Base-by-base conservation (phyloP, 2,113 vertebrate species). In the Dasyurus viverrinus region DNA sequence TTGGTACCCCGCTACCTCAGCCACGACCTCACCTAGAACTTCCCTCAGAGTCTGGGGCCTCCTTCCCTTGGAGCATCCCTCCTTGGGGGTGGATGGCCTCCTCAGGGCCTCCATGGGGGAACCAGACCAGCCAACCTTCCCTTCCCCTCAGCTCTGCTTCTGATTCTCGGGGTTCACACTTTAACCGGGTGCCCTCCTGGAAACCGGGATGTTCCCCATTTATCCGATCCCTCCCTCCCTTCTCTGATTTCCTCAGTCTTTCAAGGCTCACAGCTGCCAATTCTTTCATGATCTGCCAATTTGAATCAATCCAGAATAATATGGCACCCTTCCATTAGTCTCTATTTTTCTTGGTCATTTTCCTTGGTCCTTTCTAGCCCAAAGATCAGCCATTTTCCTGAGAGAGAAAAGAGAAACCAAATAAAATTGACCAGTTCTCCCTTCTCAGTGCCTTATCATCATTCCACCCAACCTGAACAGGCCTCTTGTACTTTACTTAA, bases 61-160 rank as follows among this genome's bases (percentile, higher is more conserved):
- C 16, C 14, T 76, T 16, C n/a, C 68, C 16, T 36, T 84, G n/a
- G 36, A 84, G 22, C 19, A 84, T 84, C 1, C n/a, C 16, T n/a
- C 50, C 8, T 52, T 9, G 5, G 19, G n/a, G 3, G 54, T 25
- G 30, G 57, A 47, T 4, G 47, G 47, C 47, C 47, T 47, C 50
- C 8, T 10, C 50, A 16, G 19, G n/a, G 3, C 3, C 36, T 8
- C n/a, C n/a, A 22, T 23, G 22, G 22, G 5, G n/a, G 19, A 0
- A 5, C n/a, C 36, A 42, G n/a, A n/a, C 36, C n/a, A 42, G 68
- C n/a, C 68, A 84, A 76, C n/a, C 36, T 84, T 42, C 19, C 42
- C n/a, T 42, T 42, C n/a, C 68, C 23, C 68, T 2, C 68, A 84
- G 36, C n/a, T 8, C 19, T 8, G 68, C n/a, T 84, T 42, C 55